These are phyloP conservation scores for Colossoma macropomum DNA, from an alignment of 2,113 vertebrate genomes.

Conservation along the genomic window DNA sequence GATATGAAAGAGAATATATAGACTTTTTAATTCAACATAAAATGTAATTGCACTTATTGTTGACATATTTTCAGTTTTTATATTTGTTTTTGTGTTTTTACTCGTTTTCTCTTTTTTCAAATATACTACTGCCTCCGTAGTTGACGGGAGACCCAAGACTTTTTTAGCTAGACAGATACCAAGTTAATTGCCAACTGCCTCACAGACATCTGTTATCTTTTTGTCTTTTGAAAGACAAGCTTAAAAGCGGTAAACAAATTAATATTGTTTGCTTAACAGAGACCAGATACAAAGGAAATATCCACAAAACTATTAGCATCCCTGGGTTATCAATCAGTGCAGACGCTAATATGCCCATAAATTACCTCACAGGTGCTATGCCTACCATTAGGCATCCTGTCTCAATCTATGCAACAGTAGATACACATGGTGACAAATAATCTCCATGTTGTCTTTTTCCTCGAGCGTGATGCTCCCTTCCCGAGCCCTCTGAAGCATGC, in stretches of 20 bases:
- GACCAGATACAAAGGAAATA: conserved; percentile 29
- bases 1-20: too few relatives aligned
- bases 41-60: too few relatives aligned
- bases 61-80: too few relatives aligned
- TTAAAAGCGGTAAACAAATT: neutral
- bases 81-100: too few relatives aligned
- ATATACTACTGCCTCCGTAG: too few relatives aligned
- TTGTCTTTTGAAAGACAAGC: neutral
- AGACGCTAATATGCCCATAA: conserved; percentile 32
- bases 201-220: neutral
- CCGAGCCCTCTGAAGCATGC: conserved; percentile 61
- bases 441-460: conserved; percentile 38
- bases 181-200: neutral
- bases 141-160: too few relatives aligned
- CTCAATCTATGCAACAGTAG: conserved; percentile 7
- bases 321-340: conserved; percentile 26
- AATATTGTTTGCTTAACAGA: conserved; percentile 23
- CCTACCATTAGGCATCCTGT: conserved; percentile 38
- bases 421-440: conserved; percentile 51
- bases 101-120: too few relatives aligned
- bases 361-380: conserved; percentile 30
- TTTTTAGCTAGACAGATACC: neutral
- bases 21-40: too few relatives aligned
- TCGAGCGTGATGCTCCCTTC: conserved; percentile 29
- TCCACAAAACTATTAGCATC: neutral